A percentile compares a stretch with the other conserved stretches of the same genome.
Conservation (phyloP, 2,797 vertebrate species). For the Coregonus suidteri region DNA sequence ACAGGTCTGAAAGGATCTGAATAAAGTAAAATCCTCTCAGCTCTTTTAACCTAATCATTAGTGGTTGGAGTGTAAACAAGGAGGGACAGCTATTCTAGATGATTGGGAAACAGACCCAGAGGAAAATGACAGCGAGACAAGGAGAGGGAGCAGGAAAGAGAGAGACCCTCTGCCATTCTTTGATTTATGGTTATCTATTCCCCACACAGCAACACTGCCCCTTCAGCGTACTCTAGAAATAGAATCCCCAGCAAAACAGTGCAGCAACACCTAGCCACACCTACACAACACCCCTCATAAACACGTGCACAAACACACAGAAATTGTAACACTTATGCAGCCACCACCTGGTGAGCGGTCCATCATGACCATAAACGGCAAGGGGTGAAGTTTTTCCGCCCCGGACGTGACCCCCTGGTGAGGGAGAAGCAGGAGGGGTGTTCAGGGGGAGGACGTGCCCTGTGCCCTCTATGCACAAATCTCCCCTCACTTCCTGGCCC, state of each 20-base stretch:
- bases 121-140: neutral
- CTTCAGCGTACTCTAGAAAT: constrained; percentile 3
- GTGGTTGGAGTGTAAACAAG: neutral
- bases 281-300: neutral
- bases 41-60: neutral
- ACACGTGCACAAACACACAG: constrained; percentile 1
- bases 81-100: neutral
- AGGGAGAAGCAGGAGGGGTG: neutral
- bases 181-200: neutral
- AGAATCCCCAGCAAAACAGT: neutral
- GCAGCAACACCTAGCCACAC: neutral
- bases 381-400: constrained; percentile 14
- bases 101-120: no score
- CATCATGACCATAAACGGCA: neutral
- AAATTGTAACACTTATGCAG: neutral
- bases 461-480: neutral
- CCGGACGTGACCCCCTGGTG: neutral
- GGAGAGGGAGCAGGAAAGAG: neutral
- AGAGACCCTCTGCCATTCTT: no score
- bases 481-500: constrained; percentile 13
- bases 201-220: neutral
- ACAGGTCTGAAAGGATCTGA: neutral
- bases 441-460: neutral
- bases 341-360: constrained; percentile 20
- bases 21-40: neutral